A percentile compares a stretch with the other conserved stretches of the same genome.
phyloP scores from a whole-genome alignment of 1,140 invertebrate species.

The Diorhabda elongata region DNA sequence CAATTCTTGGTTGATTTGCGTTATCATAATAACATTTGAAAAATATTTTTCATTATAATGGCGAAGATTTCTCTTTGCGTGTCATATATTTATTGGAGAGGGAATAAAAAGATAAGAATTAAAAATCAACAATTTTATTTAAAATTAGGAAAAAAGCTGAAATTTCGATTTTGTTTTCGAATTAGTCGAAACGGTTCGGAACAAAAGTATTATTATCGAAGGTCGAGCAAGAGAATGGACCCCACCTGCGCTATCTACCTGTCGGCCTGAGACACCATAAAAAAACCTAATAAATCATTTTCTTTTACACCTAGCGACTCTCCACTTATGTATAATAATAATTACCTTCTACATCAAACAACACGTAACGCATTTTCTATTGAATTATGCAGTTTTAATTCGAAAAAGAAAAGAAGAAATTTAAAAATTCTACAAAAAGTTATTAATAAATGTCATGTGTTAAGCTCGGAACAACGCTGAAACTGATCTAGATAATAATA shows the following conservation, averaged over 20 bases:
- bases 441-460: slow-evolving; percentile 17
- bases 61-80: too few species aligned
- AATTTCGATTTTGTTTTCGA: neutral
- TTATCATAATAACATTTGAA: too few species aligned
- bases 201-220: slow-evolving; percentile 13
- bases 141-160: too few species aligned
- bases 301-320: slow-evolving; percentile 16
- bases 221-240: slow-evolving; percentile 5
- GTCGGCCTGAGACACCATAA: slow-evolving; percentile 12
- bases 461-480: slow-evolving; percentile 4
- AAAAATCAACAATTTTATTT: too few species aligned
- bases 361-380: slow-evolving; percentile 12
- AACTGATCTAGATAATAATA: slow-evolving; percentile 18
- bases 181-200: slow-evolving; percentile 12
- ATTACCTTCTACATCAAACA: slow-evolving; percentile 5
- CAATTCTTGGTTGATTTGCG: too few species aligned
- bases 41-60: too few species aligned
- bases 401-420: neutral
- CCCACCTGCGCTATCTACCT: slow-evolving; percentile 10
- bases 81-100: too few species aligned
- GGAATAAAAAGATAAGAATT: too few species aligned
- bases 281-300: slow-evolving; percentile 19
- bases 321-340: slow-evolving; percentile 11
- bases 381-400: slow-evolving; percentile 17
- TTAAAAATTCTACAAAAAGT: slow-evolving; percentile 16